phyloP scores from a whole-genome alignment of 2,113 vertebrate species.

The Meleagris gallopavo region DNA sequence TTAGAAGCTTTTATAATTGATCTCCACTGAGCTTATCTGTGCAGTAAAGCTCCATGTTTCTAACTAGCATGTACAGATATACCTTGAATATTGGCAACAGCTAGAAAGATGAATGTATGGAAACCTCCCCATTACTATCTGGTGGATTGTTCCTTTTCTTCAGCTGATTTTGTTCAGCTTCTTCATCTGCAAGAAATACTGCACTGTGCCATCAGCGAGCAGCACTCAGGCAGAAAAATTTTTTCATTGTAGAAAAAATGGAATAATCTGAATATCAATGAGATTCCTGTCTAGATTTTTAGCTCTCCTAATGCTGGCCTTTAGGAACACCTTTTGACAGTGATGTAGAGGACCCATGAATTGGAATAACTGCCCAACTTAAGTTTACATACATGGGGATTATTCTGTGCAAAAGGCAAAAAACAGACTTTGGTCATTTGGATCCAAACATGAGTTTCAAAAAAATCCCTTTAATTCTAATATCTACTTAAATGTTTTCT shows the following conservation, averaged over 20 bases:
- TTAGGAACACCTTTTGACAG: not conserved
- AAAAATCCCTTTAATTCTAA: not conserved
- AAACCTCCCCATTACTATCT: not conserved
- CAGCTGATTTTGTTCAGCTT: not conserved
- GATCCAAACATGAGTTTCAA: not conserved
- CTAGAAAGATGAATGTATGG: not conserved
- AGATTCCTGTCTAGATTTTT: not conserved
- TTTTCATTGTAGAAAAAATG: not conserved
- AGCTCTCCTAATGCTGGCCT: not conserved
- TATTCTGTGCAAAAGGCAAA: not conserved
- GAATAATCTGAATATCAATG: not conserved
- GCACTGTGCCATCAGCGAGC: accelerated
- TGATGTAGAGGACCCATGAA: not conserved
- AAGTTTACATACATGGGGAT: not conserved
- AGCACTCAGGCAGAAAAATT: not conserved
- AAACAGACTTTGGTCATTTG: not conserved
- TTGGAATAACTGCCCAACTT: not conserved
- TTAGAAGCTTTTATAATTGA: slow-evolving; percentile 36
- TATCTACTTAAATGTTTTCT: not conserved
- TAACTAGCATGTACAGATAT: not conserved
- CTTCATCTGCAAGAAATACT: not conserved
- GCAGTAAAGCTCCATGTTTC: not conserved
- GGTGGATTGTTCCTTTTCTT: not conserved
- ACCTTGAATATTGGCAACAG: not conserved
- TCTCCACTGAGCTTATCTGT: slow-evolving; percentile 41